These are phyloP conservation scores for Onchidella celtica DNA, from an alignment of 2,888 invertebrate species.

Conservation along the genomic window DNA sequence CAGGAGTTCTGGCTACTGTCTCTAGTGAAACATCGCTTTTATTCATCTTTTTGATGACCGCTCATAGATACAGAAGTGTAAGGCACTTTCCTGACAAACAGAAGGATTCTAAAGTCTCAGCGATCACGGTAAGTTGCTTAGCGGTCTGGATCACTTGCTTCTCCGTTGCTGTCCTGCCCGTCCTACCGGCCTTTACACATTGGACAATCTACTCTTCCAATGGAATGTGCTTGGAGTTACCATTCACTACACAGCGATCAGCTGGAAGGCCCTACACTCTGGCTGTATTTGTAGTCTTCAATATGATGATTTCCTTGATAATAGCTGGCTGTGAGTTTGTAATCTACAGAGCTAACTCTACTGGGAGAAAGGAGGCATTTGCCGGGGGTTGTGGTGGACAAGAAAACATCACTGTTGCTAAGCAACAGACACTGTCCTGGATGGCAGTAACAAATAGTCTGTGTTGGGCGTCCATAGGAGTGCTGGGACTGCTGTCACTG, in stretches of 20 bases:
- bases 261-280: slow-evolving; percentile 78
- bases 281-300: slow-evolving; percentile 73
- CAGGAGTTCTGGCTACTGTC: slow-evolving; percentile 60
- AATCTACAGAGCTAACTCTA: slow-evolving; percentile 76
- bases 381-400: not conserved
- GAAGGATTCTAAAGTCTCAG: slow-evolving; percentile 60
- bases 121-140: slow-evolving; percentile 47
- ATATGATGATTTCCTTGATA: slow-evolving; percentile 71
- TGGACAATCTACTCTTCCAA: slow-evolving; percentile 42
- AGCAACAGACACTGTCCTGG: not conserved
- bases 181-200: slow-evolving; percentile 57
- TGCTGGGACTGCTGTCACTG: not conserved
- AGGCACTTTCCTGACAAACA: slow-evolving; percentile 82
- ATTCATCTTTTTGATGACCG: slow-evolving; percentile 84
- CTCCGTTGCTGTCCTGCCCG: slow-evolving; percentile 69
- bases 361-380: slow-evolving; percentile 38
- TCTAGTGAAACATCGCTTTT: slow-evolving; percentile 85
- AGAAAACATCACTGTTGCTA: not conserved
- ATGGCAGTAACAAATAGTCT: not conserved
- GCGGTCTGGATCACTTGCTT: slow-evolving; percentile 66
- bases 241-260: slow-evolving; percentile 72
- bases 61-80: slow-evolving; percentile 84
- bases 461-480: not conserved
- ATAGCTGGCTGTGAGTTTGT: slow-evolving; percentile 73
- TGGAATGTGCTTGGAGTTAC: slow-evolving; percentile 76